Evolutionary conservation across 2,113 vertebrate species (phyloP).

Genomic region (Actinemys pallida): DNA sequence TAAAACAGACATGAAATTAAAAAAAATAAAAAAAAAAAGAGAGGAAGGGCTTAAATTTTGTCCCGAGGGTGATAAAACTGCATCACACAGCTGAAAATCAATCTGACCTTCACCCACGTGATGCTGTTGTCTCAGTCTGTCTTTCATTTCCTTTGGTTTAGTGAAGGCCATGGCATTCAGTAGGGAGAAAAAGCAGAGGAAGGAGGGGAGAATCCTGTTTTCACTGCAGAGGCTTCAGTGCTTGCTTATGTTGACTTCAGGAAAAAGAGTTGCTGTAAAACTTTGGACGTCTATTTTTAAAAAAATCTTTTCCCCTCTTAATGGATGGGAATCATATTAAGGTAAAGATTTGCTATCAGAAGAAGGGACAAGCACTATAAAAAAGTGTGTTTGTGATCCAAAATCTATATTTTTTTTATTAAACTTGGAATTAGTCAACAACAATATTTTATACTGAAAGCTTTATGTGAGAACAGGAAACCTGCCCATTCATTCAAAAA

Average conservation of each 20-base stretch:
- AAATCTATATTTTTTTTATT: conserved; percentile 53
- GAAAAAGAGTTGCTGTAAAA: conserved; percentile 57
- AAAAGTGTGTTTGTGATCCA: not conserved
- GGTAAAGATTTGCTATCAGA: not conserved
- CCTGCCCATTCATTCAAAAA: conserved; percentile 46
- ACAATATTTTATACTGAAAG: conserved; percentile 35
- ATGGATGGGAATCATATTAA: not conserved
- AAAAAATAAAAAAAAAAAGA: not conserved
- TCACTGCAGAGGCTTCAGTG: conserved; percentile 63
- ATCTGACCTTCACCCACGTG: conserved; percentile 75
- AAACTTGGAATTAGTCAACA: conserved; percentile 44
- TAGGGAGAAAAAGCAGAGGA: conserved; percentile 69
- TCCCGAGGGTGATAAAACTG: conserved; percentile 75
- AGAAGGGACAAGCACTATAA: not conserved
- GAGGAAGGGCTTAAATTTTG: conserved; percentile 70
- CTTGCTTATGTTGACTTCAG: conserved; percentile 51
- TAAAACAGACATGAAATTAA: conserved; percentile 43
- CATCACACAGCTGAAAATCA: conserved; percentile 73
- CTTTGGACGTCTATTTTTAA: not conserved
- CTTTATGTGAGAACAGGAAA: conserved; percentile 51
- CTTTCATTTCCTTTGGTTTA: conserved; percentile 67
- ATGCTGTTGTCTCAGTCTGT: conserved; percentile 62
- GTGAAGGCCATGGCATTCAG: conserved; percentile 66
- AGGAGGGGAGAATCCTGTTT: conserved; percentile 64
- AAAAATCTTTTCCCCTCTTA: not conserved